Evolutionary conservation across 2,113 vertebrate genomes (phyloP), one percentile per base, ranked within the genome.

Genomic region (Leptobrachium leishanense): DNA sequence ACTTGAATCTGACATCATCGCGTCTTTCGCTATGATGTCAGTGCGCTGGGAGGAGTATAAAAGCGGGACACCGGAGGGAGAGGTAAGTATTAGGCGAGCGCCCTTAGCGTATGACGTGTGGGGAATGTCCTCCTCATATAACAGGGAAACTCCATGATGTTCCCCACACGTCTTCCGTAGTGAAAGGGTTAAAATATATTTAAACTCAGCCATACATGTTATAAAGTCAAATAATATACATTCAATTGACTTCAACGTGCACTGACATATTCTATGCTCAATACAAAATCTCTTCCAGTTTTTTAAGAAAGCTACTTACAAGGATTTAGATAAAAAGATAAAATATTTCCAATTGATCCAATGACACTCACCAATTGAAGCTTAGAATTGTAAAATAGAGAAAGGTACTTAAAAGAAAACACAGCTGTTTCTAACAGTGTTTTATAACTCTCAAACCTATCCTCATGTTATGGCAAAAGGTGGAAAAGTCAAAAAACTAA

Each of bases 401-500:
- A 76, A 68, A 59, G 42, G 64, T 40, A 55, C 74, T 76, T 76
- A 42, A 76, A 76, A 76, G 74, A 55, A 68, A 76, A 76, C 42
- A 12, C 63, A 55, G 46, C 74, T 43, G 64, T 76, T 46, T 41
- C 74, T 76, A 75, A 31, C 39, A 13, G 54, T 68, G 55, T 55
- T 68, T 11, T 31, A 9, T 76, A 64, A 76, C 54, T 64, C n/a
- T 9, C 20, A 3, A 46, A 76, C 64, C 64, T 20, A 76, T 44
- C 74, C 50, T 42, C 15, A 65, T 68, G 74, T 76, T 46, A 76
- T 67, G 65, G 73, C 73, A 63, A 65, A 75, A 50, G 62, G 63
- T 75, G 50, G 74, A 76, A 76, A 76, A 76, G 74, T 68, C 74
- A 67, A 76, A 65, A 63, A 67, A 76, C 62, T 76, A 40, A 15